Conservation (phyloP, 2,888 invertebrate species). For the Aspidiotus destructor region DNA sequence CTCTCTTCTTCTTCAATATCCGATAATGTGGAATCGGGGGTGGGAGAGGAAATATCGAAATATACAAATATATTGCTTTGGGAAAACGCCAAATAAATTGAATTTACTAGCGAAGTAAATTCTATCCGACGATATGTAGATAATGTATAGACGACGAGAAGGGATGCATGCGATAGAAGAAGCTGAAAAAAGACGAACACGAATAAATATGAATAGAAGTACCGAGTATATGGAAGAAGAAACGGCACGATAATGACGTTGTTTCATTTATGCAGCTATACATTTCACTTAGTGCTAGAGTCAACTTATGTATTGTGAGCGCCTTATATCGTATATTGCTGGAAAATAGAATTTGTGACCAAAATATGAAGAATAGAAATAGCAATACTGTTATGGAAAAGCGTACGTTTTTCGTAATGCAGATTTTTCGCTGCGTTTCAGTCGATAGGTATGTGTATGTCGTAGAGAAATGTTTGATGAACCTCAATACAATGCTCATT, state of each 20-base stretch:
- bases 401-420: too few species aligned
- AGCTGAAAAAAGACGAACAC: background rate
- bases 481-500: too few species aligned
- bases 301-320: too few species aligned
- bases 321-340: too few species aligned
- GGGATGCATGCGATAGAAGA: background rate
- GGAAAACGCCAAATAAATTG: conserved; percentile 29
- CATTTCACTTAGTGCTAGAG: background rate
- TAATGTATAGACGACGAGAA: conserved; percentile 13
- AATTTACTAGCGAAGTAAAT: conserved; percentile 26
- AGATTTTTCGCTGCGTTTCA: too few species aligned
- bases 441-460: too few species aligned
- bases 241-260: conserved; percentile 27
- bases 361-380: too few species aligned
- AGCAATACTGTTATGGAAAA: too few species aligned
- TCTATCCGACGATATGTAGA: conserved; percentile 13
- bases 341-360: too few species aligned
- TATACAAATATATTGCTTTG: conserved; percentile 23
- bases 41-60: conserved; percentile 23
- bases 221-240: conserved; percentile 7
- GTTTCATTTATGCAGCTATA: conserved; percentile 7
- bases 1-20: conserved; percentile 19
- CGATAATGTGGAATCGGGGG: conserved; percentile 20
- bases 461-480: too few species aligned
- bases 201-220: conserved; percentile 4